Evolutionary conservation across 2,888 invertebrate species (phyloP).

Genomic region (Silvanus unidentatus): DNA sequence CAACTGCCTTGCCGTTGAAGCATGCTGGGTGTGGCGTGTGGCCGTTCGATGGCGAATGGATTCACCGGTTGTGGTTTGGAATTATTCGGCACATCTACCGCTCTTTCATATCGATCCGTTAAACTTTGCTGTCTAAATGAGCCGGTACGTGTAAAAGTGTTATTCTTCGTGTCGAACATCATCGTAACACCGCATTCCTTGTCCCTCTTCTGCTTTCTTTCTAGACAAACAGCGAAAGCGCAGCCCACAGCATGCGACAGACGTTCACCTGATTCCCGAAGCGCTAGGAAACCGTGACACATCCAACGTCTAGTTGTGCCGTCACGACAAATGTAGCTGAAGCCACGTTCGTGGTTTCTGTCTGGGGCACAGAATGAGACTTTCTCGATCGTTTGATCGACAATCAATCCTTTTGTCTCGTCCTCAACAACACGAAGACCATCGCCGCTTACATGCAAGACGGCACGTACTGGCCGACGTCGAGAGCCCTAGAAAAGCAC

Average conservation of each 20-base stretch:
- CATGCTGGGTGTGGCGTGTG: conserved; percentile 92
- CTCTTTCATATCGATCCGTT: conserved; percentile 65
- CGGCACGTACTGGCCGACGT: conserved; percentile 81
- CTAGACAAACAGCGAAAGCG: conserved; percentile 96
- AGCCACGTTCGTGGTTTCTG: conserved; percentile 94
- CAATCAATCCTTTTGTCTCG: conserved; percentile 96
- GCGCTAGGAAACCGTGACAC: conserved; percentile 98
- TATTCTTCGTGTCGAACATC: conserved; percentile 84
- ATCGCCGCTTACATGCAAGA: conserved; percentile 88
- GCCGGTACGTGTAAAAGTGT: conserved; percentile 85
- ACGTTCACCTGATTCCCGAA: conserved; percentile 94
- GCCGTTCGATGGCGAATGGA: conserved; percentile 91
- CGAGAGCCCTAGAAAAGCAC: conserved; percentile 67
- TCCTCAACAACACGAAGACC: conserved; percentile 97
- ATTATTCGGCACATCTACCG: conserved; percentile 35
- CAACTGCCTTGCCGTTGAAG: conserved; percentile 93
- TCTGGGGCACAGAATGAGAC: conserved; percentile 99
- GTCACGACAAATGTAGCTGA: conserved; percentile 98
- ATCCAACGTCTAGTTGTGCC: conserved; percentile 99
- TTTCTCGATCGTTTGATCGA: conserved; percentile 99
- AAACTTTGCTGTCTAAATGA: conserved; percentile 83
- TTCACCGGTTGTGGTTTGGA: conserved; percentile 62
- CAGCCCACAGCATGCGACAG: conserved; percentile 99
- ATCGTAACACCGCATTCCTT: conserved; percentile 92
- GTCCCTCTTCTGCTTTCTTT: conserved; percentile 94